phyloP scores from a whole-genome alignment of 1,140 invertebrate genomes.

The Lordiphosa collinella region DNA sequence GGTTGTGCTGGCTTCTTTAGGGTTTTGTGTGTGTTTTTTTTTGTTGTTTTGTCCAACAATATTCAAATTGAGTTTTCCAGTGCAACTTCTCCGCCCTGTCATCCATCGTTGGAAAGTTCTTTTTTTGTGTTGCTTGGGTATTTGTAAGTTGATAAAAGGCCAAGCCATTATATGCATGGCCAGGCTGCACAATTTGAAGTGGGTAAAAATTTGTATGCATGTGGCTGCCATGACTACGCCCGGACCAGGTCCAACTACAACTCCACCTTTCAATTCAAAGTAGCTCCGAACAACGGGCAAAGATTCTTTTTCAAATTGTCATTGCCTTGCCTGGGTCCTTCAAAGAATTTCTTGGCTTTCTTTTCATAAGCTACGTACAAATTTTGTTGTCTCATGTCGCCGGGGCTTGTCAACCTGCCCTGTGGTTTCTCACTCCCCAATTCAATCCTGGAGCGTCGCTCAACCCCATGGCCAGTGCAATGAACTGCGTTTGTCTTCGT shows the following conservation, averaged over 20 bases:
- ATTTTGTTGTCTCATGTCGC: slow-evolving; percentile 72
- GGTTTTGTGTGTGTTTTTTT: slow-evolving; percentile 21
- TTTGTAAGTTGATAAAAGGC: slow-evolving; percentile 77
- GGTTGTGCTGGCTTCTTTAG: slow-evolving; percentile 3
- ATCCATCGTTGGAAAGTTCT: slow-evolving; percentile 73
- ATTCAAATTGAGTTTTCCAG: slow-evolving; percentile 77
- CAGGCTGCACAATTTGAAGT: slow-evolving; percentile 74
- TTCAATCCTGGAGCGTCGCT: slow-evolving; percentile 7
- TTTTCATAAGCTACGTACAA: slow-evolving; percentile 37
- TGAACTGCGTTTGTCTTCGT: slow-evolving; percentile 56
- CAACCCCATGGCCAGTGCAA: slow-evolving; percentile 58
- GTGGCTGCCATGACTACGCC: slow-evolving; percentile 69
- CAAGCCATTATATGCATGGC: slow-evolving; percentile 75
- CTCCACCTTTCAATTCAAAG: slow-evolving; percentile 68
- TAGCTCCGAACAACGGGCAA: slow-evolving; percentile 43
- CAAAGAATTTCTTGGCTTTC: slow-evolving; percentile 73
- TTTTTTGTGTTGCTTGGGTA: slow-evolving; percentile 54
- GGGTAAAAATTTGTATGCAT: slow-evolving; percentile 75
- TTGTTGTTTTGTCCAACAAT: slow-evolving; percentile 66
- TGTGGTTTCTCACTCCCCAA: slow-evolving; percentile 40
- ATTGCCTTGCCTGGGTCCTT: slow-evolving; percentile 61
- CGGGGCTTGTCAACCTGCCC: slow-evolving; percentile 67
- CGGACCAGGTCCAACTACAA: slow-evolving; percentile 20
- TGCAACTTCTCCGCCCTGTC: slow-evolving; percentile 41
- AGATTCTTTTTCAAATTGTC: slow-evolving; percentile 68